These are phyloP conservation scores for Ctenopoma multispine DNA, from an alignment of 2,797 vertebrate genomes.

Conservation along the genomic window DNA sequence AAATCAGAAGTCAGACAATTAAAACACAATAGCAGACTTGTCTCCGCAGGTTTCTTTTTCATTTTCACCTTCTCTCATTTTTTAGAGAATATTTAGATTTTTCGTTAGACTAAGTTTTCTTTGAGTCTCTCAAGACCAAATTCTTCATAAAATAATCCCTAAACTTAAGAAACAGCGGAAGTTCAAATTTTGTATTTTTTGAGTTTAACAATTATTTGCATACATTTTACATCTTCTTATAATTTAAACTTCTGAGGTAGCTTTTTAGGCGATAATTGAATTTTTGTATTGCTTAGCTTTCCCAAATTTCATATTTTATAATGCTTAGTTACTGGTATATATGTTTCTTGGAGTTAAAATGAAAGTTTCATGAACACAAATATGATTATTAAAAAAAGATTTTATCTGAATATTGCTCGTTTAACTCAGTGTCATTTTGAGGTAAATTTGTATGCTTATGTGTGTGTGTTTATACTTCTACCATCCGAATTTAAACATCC, in stretches of 20 bases:
- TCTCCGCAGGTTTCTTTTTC: slow-evolving; percentile 24
- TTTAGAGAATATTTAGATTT: slow-evolving; percentile 16
- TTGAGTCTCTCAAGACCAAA: slow-evolving; percentile 21
- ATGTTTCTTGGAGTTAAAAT: slow-evolving; percentile 4
- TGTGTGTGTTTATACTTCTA: not conserved
- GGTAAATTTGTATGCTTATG: not conserved
- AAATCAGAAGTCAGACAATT: slow-evolving; percentile 60
- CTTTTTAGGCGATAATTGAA: not conserved
- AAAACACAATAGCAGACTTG: slow-evolving; percentile 44
- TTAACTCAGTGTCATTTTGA: slow-evolving; percentile 15
- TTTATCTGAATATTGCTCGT: not conserved
- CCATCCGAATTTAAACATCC: not conserved
- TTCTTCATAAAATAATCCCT: slow-evolving; percentile 1
- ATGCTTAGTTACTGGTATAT: not conserved
- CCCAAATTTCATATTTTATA: not conserved
- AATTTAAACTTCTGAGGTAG: not conserved
- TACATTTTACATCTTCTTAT: not conserved
- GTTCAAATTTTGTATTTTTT: slow-evolving; percentile 4
- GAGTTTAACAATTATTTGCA: not conserved
- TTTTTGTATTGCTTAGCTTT: not conserved
- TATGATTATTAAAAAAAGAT: not conserved
- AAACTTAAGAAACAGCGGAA: slow-evolving; percentile 1
- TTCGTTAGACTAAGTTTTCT: slow-evolving; percentile 10
- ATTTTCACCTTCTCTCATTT: slow-evolving; percentile 11
- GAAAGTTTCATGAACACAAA: not conserved